Evolutionary conservation across 2,888 invertebrate species (phyloP), one percentile per base, ranked within the genome.

Genomic region (Gastrophysa polygoni): DNA sequence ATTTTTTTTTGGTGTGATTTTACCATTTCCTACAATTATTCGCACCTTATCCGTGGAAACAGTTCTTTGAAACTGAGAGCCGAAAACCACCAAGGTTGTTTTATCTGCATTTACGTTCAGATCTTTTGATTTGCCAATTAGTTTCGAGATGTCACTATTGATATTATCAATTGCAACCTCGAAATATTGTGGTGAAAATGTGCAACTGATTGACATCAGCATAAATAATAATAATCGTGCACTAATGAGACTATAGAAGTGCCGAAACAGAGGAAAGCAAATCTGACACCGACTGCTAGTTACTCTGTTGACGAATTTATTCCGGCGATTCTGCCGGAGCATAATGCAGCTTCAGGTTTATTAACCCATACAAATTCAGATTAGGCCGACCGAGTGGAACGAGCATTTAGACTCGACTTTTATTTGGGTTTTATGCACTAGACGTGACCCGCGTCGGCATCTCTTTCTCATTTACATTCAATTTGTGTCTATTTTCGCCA

Each of bases 391-490:
- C 24, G 24, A 24, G 24, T 7, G 7, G n/a, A n/a, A n/a, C n/a
- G n/a, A n/a, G n/a, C n/a, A n/a, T n/a, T 24, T 7, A 7, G 4
- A 24, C 4, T 24, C 24, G 3, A 24, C 4, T 24, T 24, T 24
- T 24, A 24, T 24, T 24, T 24, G 4, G 14, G 14, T 16, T 16
- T 11, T 17, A 29, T 34, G 17, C 28, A 24, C 24, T 24, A 24
- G 24, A 24, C 24, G 3, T 7, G 24, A 24, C 24, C 24, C 24
- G 24, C 24, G n/a, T 17, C 29, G 18, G 17, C 11, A 14, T 24
- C 51, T 24, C 32, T 49, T 28, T 50, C 49, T 50, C 50, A 56
- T 47, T 56, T 47, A 46, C 56, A 56, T 56, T 46, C 28, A 56
- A 56, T 44, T 56, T 56, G 46, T 47, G 47, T 44, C 44, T 56